Base-by-base conservation (phyloP, 2,797 vertebrate genomes). In the Sciurus vulgaris region DNA sequence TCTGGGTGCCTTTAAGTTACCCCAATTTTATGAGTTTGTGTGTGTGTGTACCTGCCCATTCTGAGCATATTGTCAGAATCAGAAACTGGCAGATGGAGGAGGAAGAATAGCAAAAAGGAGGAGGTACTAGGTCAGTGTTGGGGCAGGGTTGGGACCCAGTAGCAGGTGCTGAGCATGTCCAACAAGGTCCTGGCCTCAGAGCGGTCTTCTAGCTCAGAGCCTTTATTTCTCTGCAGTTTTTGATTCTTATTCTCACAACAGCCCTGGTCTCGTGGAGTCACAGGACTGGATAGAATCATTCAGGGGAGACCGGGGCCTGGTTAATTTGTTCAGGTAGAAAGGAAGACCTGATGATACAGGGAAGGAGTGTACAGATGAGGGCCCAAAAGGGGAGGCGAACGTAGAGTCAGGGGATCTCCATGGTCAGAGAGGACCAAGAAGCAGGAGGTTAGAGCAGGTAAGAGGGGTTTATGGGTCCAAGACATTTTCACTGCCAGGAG, bases 121-220 rank as follows among this genome's bases (percentile, higher is more conserved):
- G 28, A 69, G 18, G 5, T 30, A 30, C 30, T 38, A 2, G 2
- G 65, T 18, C 12, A 4, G 49, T 24, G 41, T 0, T 2, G 2
- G 28, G 35, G 28, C 13, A 0, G 5, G 35, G 41, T 0, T 4
- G 2, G 28, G 35, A 28, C 28, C 2, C 5, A 73, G 51, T 6
- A 38, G 59, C 1, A 41, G 33, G 20, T 20, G 22, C 26, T 17
- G 10, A 41, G 3, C 1, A 2, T 1, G 2, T 49, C 56, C 28
- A 18, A 1, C 17, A 24, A 17, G 18, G 49, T 49, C 51, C 51
- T 3, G 8, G 7, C 35, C 24, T 51, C 59, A 33, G 13, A 63
- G 47, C 24, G 44, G 47, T 28, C 12, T 30, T 35, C 35, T 63
- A 26, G n/a, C 11, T 61, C 7, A 8, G 56, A 73, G 35, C 5